phyloP scores from a whole-genome alignment of 2,888 invertebrate species.

The Idaea aversata region DNA sequence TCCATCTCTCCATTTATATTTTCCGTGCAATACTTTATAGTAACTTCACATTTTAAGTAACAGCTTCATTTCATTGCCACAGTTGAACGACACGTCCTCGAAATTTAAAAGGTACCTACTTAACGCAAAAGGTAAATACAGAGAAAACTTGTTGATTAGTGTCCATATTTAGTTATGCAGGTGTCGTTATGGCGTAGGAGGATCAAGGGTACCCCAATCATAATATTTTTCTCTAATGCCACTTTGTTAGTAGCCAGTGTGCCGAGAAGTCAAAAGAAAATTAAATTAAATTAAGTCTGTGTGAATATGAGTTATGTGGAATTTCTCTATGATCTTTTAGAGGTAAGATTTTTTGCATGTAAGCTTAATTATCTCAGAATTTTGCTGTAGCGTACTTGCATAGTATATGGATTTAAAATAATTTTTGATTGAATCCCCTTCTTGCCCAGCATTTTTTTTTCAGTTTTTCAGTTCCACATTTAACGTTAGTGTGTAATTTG shows the following conservation, averaged over 20 bases:
- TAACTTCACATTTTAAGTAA: neutral
- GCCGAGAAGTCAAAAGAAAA: slow-evolving; percentile 38
- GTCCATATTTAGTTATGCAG: slow-evolving; percentile 30
- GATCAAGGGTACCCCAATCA: slow-evolving; percentile 57
- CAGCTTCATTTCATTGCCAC: slow-evolving; percentile 22
- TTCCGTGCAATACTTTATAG: neutral
- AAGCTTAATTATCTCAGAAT: neutral
- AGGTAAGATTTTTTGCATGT: slow-evolving; percentile 46
- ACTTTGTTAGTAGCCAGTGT: slow-evolving; percentile 49
- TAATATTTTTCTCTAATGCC: slow-evolving; percentile 53
- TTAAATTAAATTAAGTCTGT: slow-evolving; percentile 25
- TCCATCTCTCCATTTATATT: neutral
- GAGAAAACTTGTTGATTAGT: slow-evolving; percentile 32
- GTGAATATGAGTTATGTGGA: slow-evolving; percentile 64
- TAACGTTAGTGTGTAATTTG: too few relatives aligned
- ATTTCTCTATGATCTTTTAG: slow-evolving; percentile 64
- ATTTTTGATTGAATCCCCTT: too few relatives aligned
- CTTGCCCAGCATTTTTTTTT: too few relatives aligned
- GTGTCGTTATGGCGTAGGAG: slow-evolving; percentile 54
- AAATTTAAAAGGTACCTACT: slow-evolving; percentile 10
- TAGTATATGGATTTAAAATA: too few relatives aligned
- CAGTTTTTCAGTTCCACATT: too few relatives aligned
- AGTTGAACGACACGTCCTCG: slow-evolving; percentile 8
- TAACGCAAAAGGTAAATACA: slow-evolving; percentile 23
- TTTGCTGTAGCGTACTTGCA: neutral